A percentile compares a stretch with the other conserved stretches of the same genome.
Evolutionary conservation across 2,797 vertebrate species (phyloP).

Genomic region (Semotilus atromaculatus): DNA sequence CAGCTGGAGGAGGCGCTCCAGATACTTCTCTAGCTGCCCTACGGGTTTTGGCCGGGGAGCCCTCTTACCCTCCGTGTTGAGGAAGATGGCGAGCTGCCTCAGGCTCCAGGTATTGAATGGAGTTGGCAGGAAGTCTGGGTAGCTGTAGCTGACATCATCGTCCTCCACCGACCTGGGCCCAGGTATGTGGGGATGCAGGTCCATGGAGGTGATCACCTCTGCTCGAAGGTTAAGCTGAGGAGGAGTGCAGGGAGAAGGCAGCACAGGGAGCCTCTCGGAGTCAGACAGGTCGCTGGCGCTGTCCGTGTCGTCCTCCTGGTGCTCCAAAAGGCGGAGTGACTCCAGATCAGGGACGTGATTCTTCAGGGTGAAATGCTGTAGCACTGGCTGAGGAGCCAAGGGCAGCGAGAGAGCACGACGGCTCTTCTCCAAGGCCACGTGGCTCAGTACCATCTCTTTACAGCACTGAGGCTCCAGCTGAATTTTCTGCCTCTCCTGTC

Average conservation of each 20-base stretch:
- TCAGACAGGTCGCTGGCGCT: slow-evolving; percentile 96
- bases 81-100: slow-evolving; percentile 83
- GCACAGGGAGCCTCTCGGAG: slow-evolving; percentile 89
- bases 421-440: slow-evolving; percentile 71
- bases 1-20: slow-evolving; percentile 88
- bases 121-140: slow-evolving; percentile 91
- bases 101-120: slow-evolving; percentile 94
- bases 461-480: slow-evolving; percentile 64
- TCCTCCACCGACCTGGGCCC: slow-evolving; percentile 67
- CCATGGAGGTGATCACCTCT: slow-evolving; percentile 85
- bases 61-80: slow-evolving; percentile 81
- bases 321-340: slow-evolving; percentile 73
- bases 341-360: slow-evolving; percentile 70
- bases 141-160: slow-evolving; percentile 75
- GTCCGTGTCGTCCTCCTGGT: slow-evolving; percentile 87
- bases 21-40: slow-evolving; percentile 84
- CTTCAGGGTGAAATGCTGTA: slow-evolving; percentile 68
- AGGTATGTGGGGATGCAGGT: slow-evolving; percentile 79
- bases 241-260: slow-evolving; percentile 88
- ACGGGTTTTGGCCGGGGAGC: slow-evolving; percentile 79
- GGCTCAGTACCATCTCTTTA: slow-evolving; percentile 64
- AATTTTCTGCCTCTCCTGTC: slow-evolving; percentile 72
- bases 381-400: slow-evolving; percentile 75
- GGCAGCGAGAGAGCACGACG: slow-evolving; percentile 77
- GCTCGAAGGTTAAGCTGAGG: slow-evolving; percentile 92